phyloP scores from a whole-genome alignment of 2,113 vertebrate species.

The Eira barbara region DNA sequence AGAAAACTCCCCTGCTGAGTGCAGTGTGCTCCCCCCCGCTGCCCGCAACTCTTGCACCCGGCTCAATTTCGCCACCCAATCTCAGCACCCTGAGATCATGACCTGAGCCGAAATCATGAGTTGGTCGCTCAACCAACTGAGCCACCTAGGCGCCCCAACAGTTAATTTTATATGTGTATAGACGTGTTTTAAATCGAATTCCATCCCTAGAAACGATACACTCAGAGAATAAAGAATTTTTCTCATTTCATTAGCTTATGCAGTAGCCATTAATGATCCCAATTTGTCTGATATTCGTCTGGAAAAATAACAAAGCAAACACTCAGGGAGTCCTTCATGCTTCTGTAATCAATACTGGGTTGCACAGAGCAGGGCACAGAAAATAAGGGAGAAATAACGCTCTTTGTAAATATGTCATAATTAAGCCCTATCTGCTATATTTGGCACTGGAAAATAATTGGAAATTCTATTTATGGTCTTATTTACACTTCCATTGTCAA shows the following conservation, averaged over 20 bases:
- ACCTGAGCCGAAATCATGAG: not conserved
- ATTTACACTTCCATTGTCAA: constrained; percentile 54
- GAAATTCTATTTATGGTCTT: constrained; percentile 49
- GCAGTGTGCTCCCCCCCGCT: too few relatives aligned
- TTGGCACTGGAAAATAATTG: constrained; percentile 45
- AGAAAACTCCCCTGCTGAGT: not conserved
- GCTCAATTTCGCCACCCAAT: not conserved
- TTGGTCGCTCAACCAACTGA: not conserved
- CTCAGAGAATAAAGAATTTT: not conserved
- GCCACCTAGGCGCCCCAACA: not conserved
- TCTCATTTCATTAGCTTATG: not conserved
- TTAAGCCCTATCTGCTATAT: constrained; percentile 44
- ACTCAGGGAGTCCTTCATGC: not conserved
- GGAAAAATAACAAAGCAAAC: constrained; percentile 28
- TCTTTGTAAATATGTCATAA: constrained; percentile 46
- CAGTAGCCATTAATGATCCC: not conserved
- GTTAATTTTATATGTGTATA: not conserved
- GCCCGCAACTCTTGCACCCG: too few relatives aligned
- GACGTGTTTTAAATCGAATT: not conserved
- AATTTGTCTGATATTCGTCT: constrained; percentile 38
- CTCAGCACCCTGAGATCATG: not conserved
- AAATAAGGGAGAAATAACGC: constrained; percentile 27
- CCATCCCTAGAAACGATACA: constrained; percentile 29
- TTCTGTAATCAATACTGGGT: not conserved
- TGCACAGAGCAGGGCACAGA: not conserved